Evolutionary conservation across 2,888 invertebrate species (phyloP), one percentile per base, ranked within the genome.

Genomic region (Hypsopygia costalis): DNA sequence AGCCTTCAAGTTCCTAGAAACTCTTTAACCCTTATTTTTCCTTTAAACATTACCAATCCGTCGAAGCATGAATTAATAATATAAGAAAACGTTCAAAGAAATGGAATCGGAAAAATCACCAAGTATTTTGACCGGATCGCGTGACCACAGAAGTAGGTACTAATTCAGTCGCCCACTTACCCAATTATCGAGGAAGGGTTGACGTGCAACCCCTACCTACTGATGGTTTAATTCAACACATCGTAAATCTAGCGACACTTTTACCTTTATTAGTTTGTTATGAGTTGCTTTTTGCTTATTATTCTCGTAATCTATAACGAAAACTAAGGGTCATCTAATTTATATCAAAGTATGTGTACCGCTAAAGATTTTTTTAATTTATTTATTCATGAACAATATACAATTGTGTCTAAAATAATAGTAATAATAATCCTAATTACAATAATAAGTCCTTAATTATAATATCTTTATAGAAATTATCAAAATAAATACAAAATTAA

Each of bases 211-310:
- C 44, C 49, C 46, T 40, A 45, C 47, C 49, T 55, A 51, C 52
- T 80, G 76, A 81, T 75, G 74, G 74, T 71, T 82, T 77, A 71
- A 81, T 81, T 81, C 62, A 60, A 64, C 64, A 46, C 49, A 46
- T 62, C 59, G 63, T 71, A 66, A 70, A 67, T 41, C 44, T 46
- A 47, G 49, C 44, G 52, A 58, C 49, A 49, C 59, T 64, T 65
- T 49, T 46, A 51, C 47, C 16, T 9, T 9, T 34, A 34, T 34
- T 31, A 34, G 33, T 47, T 47, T 3, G 16, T 3, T 4, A 4
- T 16, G 4, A 16, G 4, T 4, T 16, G 16, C 16, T 16, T 3
- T 16, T 16, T 4, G 16, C 3, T 16, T 16, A 3, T 16, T 16
- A 16, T 16, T 16, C 4, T 16, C 16, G 34, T 43, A 42, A 36